Base-by-base conservation (phyloP, 2,797 vertebrate genomes). In the Urophycis tenuis region DNA sequence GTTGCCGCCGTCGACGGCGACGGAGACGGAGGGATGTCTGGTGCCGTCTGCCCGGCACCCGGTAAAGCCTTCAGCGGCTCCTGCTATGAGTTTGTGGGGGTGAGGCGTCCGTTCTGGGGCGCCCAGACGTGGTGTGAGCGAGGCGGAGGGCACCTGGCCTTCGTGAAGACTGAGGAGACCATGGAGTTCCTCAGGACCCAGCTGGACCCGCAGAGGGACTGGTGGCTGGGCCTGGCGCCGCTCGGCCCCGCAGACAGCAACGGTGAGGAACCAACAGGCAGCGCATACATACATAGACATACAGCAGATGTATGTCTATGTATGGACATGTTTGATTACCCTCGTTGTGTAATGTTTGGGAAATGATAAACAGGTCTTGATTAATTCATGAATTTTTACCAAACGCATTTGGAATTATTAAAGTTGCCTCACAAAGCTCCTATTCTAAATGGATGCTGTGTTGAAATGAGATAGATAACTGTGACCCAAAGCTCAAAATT, bases 51-150 rank as follows among this genome's bases (percentile, higher is more conserved):
- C 82, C 89, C 89, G 0, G 88, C 91, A 60, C 79, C 89, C 75
- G 95, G 95, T 84, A 83, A 90, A 81, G 80, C 89, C 79, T 95
- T 95, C 77, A 87, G 92, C 34, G 73, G 71, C 6, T 95, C 94
- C 0, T 98, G 95, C 84, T 98, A 95, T 53, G 95, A 97, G 79
- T 92, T 95, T 88, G 93, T 95, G 74, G 81, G 70, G 22, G 81
- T 94, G 1, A 82, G 79, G 78, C 86, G 0, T 6, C 87, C 90
- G 72, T 96, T 95, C 81, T 76, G 35, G 0, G 77, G 83, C 0
- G 95, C 95, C 73, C 94, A 97, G 91, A 88, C 87, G 72, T 96
- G 95, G 95, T 98, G 96, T 32, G 95, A 97, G 90, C 89, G 89
- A 77, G 90, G 85, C 4, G 95, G 95, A 10, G 96, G 96, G 77